phyloP scores from a whole-genome alignment of 92 coral and sea anemone species.

The Parazoanthus darwini region DNA sequence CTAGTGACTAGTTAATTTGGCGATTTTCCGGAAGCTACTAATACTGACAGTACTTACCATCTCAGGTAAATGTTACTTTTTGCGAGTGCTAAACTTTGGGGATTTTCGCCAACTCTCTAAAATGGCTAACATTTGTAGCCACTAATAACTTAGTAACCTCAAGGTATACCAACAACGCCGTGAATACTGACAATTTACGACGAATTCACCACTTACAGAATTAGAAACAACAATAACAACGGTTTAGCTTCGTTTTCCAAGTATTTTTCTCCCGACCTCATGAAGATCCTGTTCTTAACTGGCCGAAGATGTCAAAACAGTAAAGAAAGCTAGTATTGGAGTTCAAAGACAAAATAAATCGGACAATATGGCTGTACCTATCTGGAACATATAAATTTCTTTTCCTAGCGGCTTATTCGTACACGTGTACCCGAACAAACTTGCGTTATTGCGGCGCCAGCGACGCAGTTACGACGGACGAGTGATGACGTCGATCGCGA shows the following conservation, averaged over 20 bases:
- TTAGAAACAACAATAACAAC: background rate
- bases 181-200: too few relatives aligned
- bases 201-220: too few relatives aligned
- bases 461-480: slow-evolving; percentile 84
- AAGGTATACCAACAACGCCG: too few relatives aligned
- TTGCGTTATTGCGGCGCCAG: slow-evolving; percentile 63
- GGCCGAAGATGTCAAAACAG: background rate
- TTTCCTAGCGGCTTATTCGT: background rate
- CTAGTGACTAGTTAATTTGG: too few relatives aligned
- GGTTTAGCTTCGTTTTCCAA: background rate
- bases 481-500: slow-evolving; percentile 95
- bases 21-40: too few relatives aligned
- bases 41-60: too few relatives aligned
- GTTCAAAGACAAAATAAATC: background rate
- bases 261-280: background rate
- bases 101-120: too few relatives aligned
- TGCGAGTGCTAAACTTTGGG: too few relatives aligned
- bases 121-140: too few relatives aligned
- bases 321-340: too few relatives aligned
- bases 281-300: background rate
- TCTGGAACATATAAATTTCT: background rate
- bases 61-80: too few relatives aligned
- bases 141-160: too few relatives aligned
- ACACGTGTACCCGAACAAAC: background rate
- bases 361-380: background rate